Base-by-base conservation (phyloP, 2,797 vertebrate genomes). In the Enteromius paludinosus region DNA sequence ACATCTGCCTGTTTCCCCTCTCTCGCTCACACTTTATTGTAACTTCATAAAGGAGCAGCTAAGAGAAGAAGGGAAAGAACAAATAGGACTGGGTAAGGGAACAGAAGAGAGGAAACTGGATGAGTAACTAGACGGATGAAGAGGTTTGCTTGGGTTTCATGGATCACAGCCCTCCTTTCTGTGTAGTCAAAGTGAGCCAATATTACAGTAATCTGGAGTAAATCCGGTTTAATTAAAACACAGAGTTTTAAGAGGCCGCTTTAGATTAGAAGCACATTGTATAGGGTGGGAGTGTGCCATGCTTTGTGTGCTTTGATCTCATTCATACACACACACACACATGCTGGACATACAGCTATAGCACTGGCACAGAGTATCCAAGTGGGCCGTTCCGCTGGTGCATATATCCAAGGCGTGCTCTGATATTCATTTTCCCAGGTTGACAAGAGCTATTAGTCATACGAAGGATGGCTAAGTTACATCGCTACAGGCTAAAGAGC, bases 171-270 rank as follows among this genome's bases (percentile, higher is more conserved):
- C 18, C 52, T 45, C 86, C 90, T 86, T 84, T 81, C 87, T 83
- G 83, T 43, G 90, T 87, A 90, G 88, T 69, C 87, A 89, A 91
- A 85, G 88, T 85, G 89, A 86, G 75, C 84, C 90, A 89, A 88
- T 87, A 89, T 92, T 91, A 90, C 87, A 89, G 73, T 91, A 91
- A 93, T 90, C 90, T 89, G 91, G 92, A 90, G 66, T 91, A 86
- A 87, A 90, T 83, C 83, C 92, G 87, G 91, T 93, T 93, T 91
- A 93, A 92, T 93, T 90, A 89, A 71, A 61, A 86, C 84, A 82
- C 86, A 86, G 88, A 90, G 87, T 85, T 90, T 89, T 87, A 87
- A 87, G 18, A 84, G 80, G 88, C 73, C 86, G 78, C 85, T 72
- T 52, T 35, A 87, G 88, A 89, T 91, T 90, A 78, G 91, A 93